Evolutionary conservation across 1,140 invertebrate genomes (phyloP), one percentile per base, ranked within the genome.

Genomic region (Trichomalopsis sarcophagae): DNA sequence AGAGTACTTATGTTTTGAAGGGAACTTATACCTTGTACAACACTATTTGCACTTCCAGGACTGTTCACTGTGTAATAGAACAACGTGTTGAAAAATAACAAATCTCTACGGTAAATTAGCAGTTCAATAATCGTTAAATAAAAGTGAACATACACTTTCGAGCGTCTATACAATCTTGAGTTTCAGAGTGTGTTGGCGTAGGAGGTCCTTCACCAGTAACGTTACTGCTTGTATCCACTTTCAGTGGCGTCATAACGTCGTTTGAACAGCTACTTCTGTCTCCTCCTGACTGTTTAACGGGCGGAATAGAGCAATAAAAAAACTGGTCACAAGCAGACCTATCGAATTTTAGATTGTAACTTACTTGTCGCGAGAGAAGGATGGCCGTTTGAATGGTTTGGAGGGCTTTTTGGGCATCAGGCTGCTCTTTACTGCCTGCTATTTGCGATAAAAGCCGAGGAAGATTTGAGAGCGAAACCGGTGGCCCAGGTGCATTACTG

Each of bases 151-250:
- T 91, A 95, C 94, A 91, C 92, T 94, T 95, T 91, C 94, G 92
- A 85, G 93, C 93, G 89, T 95, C 94, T 76, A 94, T 92, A 89
- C 94, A 95, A 90, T 96, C 95, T 88, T 95, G 95, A 85, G 94
- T 95, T 91, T 96, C 95, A 66, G 95, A 96, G 92, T 96, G 95
- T 75, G 95, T 96, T 9, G 95, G 95, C 75, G 95, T 96, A 23
- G 95, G 95, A 87, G 95, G 95, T 86, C 95, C 95, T 86, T 95
- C 94, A 83, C 92, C 92, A 80, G 91, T 91, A 77, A 92, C 90
- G 87, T 93, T 93, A 77, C 93, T 93, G 90, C 93, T 94, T 81
- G 94, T 95, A 86, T 95, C 94, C 85, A 95, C 93, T 91, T 94
- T 94, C 76, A 95, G 89, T 85, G 94, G 94, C 85, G 91, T 91